Percentiles rank a stretch among this genome's conserved stretches.
Evolutionary conservation across 37 sponge, comb jelly and placozoan genomes (phyloP).

Genomic region (Crambe crambe): DNA sequence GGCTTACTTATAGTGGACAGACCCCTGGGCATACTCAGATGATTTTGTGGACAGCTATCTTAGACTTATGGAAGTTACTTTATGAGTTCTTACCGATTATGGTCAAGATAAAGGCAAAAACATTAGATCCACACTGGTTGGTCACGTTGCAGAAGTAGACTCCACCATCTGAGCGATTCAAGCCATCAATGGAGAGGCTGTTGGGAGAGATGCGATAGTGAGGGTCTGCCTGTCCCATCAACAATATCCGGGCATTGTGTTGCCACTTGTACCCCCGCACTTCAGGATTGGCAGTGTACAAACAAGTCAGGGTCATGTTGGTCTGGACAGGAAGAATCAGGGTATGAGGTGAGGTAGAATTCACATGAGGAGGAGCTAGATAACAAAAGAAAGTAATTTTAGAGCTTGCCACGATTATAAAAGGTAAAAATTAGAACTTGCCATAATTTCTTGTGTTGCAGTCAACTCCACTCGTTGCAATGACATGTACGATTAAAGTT

Average conservation of each 20-base stretch:
- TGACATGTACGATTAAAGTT: slow-evolving; percentile 29
- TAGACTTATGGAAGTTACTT: too few species aligned
- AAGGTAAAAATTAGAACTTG: not conserved
- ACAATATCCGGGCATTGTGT: not conserved
- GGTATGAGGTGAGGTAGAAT: not conserved
- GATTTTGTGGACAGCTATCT: too few species aligned
- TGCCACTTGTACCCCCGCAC: slow-evolving; percentile 29
- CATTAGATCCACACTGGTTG: slow-evolving; percentile 50
- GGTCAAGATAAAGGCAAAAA: not conserved
- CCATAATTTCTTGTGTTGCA: slow-evolving; percentile 19
- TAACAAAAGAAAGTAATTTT: not conserved
- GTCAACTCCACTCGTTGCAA: slow-evolving; percentile 26
- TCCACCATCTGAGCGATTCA: slow-evolving; percentile 28
- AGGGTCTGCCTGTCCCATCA: not conserved
- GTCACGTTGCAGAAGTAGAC: slow-evolving; percentile 61
- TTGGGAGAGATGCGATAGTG: slow-evolving; percentile 15
- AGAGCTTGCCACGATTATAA: not conserved
- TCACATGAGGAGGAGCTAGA: slow-evolving; percentile 31
- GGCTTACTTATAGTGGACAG: too few species aligned
- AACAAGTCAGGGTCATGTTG: slow-evolving; percentile 35
- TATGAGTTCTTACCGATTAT: slow-evolving; percentile 36
- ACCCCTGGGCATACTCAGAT: too few species aligned
- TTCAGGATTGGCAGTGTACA: slow-evolving; percentile 31
- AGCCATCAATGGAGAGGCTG: slow-evolving; percentile 1
- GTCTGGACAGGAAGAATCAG: not conserved